Evolutionary conservation across 2,797 vertebrate genomes (phyloP), one percentile per base, ranked within the genome.

Genomic region (Rhabdomys pumilio): DNA sequence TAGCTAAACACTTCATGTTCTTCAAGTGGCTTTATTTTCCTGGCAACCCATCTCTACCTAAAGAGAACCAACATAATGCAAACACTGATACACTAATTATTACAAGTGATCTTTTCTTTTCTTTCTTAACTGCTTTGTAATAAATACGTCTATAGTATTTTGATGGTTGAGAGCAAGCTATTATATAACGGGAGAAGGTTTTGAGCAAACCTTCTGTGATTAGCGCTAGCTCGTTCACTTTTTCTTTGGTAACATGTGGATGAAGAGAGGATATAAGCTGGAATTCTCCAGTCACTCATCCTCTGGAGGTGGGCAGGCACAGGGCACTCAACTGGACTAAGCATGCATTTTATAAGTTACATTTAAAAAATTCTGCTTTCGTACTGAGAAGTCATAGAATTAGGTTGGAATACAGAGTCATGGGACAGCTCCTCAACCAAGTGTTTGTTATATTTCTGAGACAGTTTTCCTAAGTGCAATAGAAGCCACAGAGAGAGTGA

Each of bases 21-120:
- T 96, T 65, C 96, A 91, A 90, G 75, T 31, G 96, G 73, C 14
- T 97, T 89, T 89, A 91, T 59, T 95, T 41, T 95, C 95, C 89
- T 81, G 47, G 41, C 67, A 9, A 44, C 26, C 6, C 41, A 76
- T 8, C 55, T 0, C 1, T 17, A 20, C 14, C 3, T 29, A 2
- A 84, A 38, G 67, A 92, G 63, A 94, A n/a, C 55, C 8, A 75
- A 90, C 38, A 92, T 11, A 89, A 53, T 34, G 38, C 7, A 38
- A 26, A 59, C 6, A 41, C 29, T 44, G 17, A 75, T 22, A 59
- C 22, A 53, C 15, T 59, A 92, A 89, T n/a, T n/a, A n/a, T n/a
- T 61, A 92, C 26, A 89, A 94, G 61, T 93, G 26, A 67, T 26
- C 3, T 76, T 90, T 92, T 44, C 8, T 10, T 55, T 12, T 19